A percentile compares a stretch with the other conserved stretches of the same genome.
Conservation (phyloP, 2,888 invertebrate genomes). For the Yponomeuta plumbellus region DNA sequence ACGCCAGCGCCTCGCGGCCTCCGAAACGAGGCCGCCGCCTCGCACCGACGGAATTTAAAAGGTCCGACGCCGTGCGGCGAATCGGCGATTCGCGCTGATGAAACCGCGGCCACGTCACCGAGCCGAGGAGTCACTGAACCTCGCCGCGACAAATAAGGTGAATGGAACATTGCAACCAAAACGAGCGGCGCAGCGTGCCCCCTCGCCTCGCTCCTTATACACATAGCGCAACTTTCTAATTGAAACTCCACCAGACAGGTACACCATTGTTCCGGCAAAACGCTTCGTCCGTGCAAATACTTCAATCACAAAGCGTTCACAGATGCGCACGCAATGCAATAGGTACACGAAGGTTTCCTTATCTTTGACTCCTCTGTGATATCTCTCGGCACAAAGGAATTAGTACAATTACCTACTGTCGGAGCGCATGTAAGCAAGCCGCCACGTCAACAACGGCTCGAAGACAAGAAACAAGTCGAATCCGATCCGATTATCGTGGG, state of each 20-base stretch:
- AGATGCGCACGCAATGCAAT: background rate
- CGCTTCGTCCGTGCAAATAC: background rate
- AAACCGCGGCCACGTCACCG: slow-evolving; percentile 51
- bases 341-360: background rate
- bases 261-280: slow-evolving; percentile 6
- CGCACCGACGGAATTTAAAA: slow-evolving; percentile 65
- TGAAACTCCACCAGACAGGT: slow-evolving; percentile 34
- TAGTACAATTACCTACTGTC: background rate
- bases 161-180: slow-evolving; percentile 72
- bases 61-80: slow-evolving; percentile 31
- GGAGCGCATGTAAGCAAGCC: background rate
- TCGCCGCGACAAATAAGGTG: slow-evolving; percentile 68
- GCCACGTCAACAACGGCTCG: background rate
- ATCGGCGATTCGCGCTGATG: slow-evolving; percentile 47
- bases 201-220: slow-evolving; percentile 50
- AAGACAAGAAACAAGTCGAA: slow-evolving; percentile 12
- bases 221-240: slow-evolving; percentile 63
- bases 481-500: slow-evolving; percentile 11
- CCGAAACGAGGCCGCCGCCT: slow-evolving; percentile 63
- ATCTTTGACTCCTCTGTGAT: background rate
- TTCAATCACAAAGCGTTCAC: background rate
- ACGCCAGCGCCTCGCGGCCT: slow-evolving; percentile 34
- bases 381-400: background rate
- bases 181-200: slow-evolving; percentile 41
- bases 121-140: slow-evolving; percentile 66